Conservation (phyloP, 2,888 invertebrate species). For the Eupelmus urozonus region DNA sequence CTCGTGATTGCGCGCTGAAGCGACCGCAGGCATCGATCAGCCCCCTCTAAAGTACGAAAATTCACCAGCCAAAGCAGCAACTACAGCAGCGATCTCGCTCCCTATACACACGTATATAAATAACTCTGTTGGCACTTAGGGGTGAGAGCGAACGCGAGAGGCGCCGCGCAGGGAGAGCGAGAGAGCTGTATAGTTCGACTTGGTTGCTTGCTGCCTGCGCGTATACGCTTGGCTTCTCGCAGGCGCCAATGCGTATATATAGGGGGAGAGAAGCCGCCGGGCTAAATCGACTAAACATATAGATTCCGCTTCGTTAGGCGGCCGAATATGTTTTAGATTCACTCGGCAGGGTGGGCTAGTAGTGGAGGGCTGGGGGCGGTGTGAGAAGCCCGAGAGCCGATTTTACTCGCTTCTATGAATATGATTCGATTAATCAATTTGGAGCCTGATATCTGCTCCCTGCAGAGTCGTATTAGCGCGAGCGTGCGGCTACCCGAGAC, state of each 20-base stretch:
- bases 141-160: slow-evolving; percentile 13
- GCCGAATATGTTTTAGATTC: slow-evolving; percentile 75
- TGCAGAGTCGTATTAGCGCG: no score
- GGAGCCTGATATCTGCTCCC: background rate
- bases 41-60: no score
- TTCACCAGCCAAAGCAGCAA: background rate
- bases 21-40: background rate
- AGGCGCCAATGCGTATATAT: background rate
- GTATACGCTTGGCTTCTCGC: slow-evolving; percentile 31
- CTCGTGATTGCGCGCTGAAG: slow-evolving; percentile 15
- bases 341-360: no score
- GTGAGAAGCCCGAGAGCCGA: background rate
- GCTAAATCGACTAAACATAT: slow-evolving; percentile 75
- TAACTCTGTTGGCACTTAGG: slow-evolving; percentile 44
- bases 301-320: slow-evolving; percentile 75
- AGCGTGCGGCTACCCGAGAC: no score
- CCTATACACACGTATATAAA: slow-evolving; percentile 30
- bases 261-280: slow-evolving; percentile 27
- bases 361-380: no score
- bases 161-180: slow-evolving; percentile 36
- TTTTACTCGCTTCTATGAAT: slow-evolving; percentile 39
- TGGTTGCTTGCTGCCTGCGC: no score
- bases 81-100: background rate
- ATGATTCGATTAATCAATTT: slow-evolving; percentile 44
- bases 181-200: no score